Conservation (phyloP, 2,888 invertebrate genomes). For the Drosophila pseudotalamancana region DNA sequence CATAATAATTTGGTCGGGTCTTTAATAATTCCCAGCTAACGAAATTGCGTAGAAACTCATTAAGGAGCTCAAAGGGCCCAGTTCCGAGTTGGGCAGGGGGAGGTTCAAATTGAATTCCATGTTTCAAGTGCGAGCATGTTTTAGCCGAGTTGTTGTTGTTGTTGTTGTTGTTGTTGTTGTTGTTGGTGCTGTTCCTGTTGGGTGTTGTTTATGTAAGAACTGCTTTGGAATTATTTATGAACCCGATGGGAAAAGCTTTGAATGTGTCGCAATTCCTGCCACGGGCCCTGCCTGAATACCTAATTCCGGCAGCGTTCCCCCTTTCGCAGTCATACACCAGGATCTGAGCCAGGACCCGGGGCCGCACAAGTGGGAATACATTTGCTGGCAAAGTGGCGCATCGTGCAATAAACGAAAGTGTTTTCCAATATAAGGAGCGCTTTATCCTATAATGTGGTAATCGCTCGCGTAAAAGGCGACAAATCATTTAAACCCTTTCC, state of each 20-base stretch:
- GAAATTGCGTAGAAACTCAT: constrained; percentile 77
- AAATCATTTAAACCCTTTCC: constrained; percentile 80
- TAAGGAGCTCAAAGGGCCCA: constrained; percentile 56
- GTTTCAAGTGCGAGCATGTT: constrained; percentile 41
- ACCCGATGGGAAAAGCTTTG: constrained; percentile 80
- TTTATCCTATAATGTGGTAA: constrained; percentile 83
- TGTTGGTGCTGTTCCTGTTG: constrained; percentile 11
- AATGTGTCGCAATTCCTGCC: constrained; percentile 81
- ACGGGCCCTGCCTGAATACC: constrained; percentile 56
- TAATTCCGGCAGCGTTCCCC: constrained; percentile 35
- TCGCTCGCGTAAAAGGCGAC: constrained; percentile 83
- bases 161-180: constrained; percentile 9
- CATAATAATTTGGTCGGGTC: constrained; percentile 60
- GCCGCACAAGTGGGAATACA: constrained; percentile 70
- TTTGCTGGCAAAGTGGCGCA: constrained; percentile 50
- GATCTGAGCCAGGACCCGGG: constrained; percentile 10
- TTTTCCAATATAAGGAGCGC: constrained; percentile 74
- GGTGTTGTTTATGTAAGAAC: constrained; percentile 70
- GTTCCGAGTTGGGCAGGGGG: constrained; percentile 1
- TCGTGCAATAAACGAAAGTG: constrained; percentile 78
- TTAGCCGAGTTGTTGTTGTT: constrained; percentile 1
- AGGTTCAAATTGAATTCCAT: constrained; percentile 72
- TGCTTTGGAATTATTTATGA: constrained; percentile 81
- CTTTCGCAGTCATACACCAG: not conserved
- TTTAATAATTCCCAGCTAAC: constrained; percentile 68